Percentiles rank a stretch among this genome's conserved stretches.
Conservation (phyloP, 2,113 vertebrate species). For the Clarias batrachus region DNA sequence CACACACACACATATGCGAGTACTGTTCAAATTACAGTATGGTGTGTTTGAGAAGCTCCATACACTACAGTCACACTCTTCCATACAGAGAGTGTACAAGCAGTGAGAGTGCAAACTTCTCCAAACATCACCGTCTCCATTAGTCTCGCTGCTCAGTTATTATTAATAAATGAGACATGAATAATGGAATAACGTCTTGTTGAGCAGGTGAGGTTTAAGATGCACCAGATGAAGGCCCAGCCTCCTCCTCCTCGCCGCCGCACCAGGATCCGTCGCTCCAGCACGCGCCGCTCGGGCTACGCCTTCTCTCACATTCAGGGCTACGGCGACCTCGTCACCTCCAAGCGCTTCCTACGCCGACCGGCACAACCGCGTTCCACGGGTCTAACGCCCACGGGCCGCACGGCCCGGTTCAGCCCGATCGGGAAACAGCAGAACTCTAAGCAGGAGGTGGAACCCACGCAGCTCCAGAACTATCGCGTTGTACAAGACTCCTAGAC, state of each 20-base stretch:
- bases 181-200: neutral
- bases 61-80: neutral
- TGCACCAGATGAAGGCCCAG: conserved; percentile 72
- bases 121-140: neutral
- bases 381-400: conserved; percentile 64
- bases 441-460: conserved; percentile 64
- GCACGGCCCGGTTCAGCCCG: conserved; percentile 75
- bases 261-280: conserved; percentile 69
- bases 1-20: neutral
- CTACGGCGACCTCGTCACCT: conserved; percentile 90
- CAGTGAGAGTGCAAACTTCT: neutral
- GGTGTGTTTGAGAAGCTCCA: neutral
- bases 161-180: neutral
- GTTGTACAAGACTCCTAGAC: conserved; percentile 45
- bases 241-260: conserved; percentile 66
- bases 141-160: neutral
- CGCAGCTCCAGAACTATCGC: conserved; percentile 74
- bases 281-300: conserved; percentile 85
- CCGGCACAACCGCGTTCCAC: conserved; percentile 51
- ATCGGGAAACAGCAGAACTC: conserved; percentile 62
- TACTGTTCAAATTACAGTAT: neutral
- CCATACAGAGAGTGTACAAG: neutral
- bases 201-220: conserved; percentile 78
- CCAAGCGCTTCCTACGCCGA: conserved; percentile 78
- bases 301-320: conserved; percentile 92